Conservation (phyloP, 2,797 vertebrate species). For the Heteromormyrus szaboi region DNA sequence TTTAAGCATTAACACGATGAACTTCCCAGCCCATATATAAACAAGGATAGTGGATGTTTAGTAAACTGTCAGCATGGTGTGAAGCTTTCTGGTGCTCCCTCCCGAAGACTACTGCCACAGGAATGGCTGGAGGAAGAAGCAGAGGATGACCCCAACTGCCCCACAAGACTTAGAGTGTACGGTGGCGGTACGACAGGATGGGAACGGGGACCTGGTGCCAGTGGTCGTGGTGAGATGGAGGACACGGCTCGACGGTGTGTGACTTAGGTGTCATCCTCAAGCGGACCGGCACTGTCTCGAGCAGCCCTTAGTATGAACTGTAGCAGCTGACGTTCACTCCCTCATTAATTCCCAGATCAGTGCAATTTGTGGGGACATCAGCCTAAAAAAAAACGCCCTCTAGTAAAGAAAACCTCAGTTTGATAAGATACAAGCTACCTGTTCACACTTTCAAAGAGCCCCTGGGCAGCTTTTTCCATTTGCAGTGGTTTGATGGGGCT, state of each 20-base stretch:
- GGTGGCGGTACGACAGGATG: conserved; percentile 32
- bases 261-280: not conserved
- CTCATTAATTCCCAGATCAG: not conserved
- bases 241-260: conserved; percentile 56
- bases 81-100: not conserved
- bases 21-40: not conserved
- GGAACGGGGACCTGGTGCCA: conserved; percentile 44
- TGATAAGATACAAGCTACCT: not conserved
- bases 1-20: not conserved
- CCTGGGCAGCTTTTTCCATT: not conserved
- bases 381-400: not conserved
- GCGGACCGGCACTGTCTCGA: not conserved
- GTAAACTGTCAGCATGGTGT: not conserved
- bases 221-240: conserved; percentile 54
- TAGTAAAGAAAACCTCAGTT: not conserved
- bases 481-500: not conserved
- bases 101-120: conserved; percentile 56
- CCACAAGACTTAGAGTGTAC: conserved; percentile 42
- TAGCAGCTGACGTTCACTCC: not conserved
- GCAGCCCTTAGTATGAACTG: not conserved
- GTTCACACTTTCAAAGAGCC: not conserved
- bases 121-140: conserved; percentile 10
- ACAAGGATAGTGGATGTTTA: not conserved
- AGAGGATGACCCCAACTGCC: conserved; percentile 44
- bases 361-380: not conserved